These are phyloP conservation scores for Villa cingulata DNA, from an alignment of 2,888 invertebrate genomes.

Conservation along the genomic window DNA sequence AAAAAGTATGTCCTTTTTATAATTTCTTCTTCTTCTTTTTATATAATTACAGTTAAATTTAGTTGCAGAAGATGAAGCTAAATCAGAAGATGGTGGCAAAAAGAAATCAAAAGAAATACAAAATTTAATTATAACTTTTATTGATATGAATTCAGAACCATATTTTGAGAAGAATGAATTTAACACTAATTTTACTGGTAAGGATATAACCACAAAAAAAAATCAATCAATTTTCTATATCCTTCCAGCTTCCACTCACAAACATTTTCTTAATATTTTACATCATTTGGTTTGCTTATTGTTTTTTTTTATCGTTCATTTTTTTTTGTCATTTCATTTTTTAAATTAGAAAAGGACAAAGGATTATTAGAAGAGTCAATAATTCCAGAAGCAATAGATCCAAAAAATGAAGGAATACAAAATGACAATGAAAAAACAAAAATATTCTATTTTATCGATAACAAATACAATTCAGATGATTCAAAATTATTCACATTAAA, in stretches of 20 bases:
- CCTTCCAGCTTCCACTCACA: no score
- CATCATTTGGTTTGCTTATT: no score
- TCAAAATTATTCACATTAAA: conserved; percentile 26
- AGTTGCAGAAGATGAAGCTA: neutral
- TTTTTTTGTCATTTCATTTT: no score
- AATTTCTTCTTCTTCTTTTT: conserved; percentile 3
- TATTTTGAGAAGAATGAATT: conserved; percentile 24
- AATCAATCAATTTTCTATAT: no score
- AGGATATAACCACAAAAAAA: neutral
- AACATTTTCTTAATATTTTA: no score
- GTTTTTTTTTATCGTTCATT: no score
- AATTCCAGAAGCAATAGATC: conserved; percentile 36
- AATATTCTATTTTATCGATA: conserved; percentile 39
- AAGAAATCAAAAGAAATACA: conserved; percentile 15
- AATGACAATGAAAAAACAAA: conserved; percentile 29
- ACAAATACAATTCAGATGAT: conserved; percentile 12
- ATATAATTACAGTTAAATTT: conserved; percentile 36
- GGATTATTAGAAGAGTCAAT: conserved; percentile 31
- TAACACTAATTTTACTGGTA: conserved; percentile 20
- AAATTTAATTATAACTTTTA: conserved; percentile 35
- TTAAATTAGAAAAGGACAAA: conserved; percentile 30
- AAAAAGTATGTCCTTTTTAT: neutral
- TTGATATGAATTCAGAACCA: conserved; percentile 39
- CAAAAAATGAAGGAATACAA: conserved; percentile 37
- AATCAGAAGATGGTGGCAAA: conserved; percentile 37